Evolutionary conservation across 2,888 invertebrate species (phyloP), one percentile per base, ranked within the genome.

Genomic region (Ptilodon capucinus): DNA sequence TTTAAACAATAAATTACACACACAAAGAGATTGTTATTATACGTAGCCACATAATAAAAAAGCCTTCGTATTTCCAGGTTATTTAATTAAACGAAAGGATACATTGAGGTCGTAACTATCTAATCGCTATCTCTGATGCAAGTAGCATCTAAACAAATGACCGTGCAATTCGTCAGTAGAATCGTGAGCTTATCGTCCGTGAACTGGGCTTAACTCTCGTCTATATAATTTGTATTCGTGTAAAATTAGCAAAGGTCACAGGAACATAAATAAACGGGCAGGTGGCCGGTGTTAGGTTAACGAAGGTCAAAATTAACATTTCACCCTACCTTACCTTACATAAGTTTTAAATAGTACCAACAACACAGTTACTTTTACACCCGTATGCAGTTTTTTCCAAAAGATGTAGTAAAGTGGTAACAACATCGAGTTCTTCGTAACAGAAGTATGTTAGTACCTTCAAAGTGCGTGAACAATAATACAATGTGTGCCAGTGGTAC

Each of bases 401-500:
- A n/a, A n/a, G n/a, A n/a, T n/a, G n/a, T n/a, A n/a, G n/a, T n/a
- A n/a, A n/a, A n/a, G n/a, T n/a, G n/a, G n/a, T n/a, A n/a, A n/a
- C n/a, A n/a, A n/a, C n/a, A n/a, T n/a, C n/a, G n/a, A n/a, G n/a
- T n/a, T n/a, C n/a, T n/a, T n/a, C n/a, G n/a, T n/a, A n/a, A n/a
- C 2, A 28, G 28, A 28, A 28, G 28, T 28, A 28, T n/a, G 28
- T 1, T 18, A 36, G 19, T 39, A 14, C 14, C 23, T 21, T 23
- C 19, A 39, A 43, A 34, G 32, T 44, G 25, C 43, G 38, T 41
- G n/a, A 39, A 34, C 28, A 45, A 48, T 44, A 38, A 42, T 51
- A 13, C 48, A 48, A 48, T 59, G 60, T 53, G 47, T 57, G 60
- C 40, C 51, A 55, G 51, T 46, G 45, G 40, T 55, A 55, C 64